These are phyloP conservation scores for Isurus oxyrinchus DNA, from an alignment of 2,113 vertebrate genomes.

Conservation along the genomic window DNA sequence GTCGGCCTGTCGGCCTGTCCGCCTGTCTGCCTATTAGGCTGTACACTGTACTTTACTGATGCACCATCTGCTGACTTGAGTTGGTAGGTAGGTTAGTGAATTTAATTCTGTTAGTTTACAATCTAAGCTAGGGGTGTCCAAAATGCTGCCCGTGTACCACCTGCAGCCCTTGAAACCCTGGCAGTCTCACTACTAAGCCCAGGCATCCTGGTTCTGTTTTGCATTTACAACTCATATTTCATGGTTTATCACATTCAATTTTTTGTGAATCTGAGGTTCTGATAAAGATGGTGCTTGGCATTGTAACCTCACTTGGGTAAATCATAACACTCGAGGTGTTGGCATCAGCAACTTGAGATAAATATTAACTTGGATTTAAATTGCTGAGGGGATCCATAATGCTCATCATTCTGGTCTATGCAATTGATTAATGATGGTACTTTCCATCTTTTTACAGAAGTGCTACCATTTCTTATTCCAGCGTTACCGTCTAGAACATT, in stretches of 20 bases:
- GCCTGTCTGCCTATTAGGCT: too few species aligned
- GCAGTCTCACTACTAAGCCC: neutral
- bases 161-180: neutral
- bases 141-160: neutral
- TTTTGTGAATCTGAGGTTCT: neutral
- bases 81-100: too few species aligned
- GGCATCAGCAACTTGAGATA: neutral
- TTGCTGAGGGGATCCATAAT: neutral
- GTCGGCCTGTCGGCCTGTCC: too few species aligned
- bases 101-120: neutral
- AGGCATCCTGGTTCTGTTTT: neutral
- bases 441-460: constrained; percentile 64
- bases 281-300: neutral
- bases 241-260: neutral
- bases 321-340: neutral
- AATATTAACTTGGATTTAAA: neutral
- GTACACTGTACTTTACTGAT: too few species aligned
- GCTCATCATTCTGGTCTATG: neutral
- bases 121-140: neutral
- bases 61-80: too few species aligned
- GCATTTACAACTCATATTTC: neutral
- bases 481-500: constrained; percentile 88
- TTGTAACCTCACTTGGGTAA: neutral
- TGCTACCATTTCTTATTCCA: constrained; percentile 98
- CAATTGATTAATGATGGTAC: neutral